phyloP scores from a whole-genome alignment of 2,113 vertebrate genomes.

The Megatriorchis doriae region DNA sequence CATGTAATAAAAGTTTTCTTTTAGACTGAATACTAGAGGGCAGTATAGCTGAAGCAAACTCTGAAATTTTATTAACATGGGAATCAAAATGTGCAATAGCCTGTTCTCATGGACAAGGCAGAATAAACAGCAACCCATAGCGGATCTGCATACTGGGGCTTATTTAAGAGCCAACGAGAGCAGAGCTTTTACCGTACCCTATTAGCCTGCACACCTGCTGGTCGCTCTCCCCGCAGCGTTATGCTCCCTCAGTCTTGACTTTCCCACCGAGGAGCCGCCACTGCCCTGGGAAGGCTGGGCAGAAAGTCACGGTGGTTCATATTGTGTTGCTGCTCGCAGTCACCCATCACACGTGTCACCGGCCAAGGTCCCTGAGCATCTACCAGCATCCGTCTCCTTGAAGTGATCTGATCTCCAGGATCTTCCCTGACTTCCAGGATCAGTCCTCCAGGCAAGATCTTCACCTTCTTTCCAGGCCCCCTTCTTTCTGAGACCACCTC shows the following conservation, averaged over 20 bases:
- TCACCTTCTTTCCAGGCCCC: neutral
- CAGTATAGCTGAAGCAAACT: neutral
- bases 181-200: neutral
- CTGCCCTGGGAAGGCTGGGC: neutral
- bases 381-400: neutral
- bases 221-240: rapidly evolving
- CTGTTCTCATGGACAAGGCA: neutral
- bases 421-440: neutral
- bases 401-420: neutral
- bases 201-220: rapidly evolving
- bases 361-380: neutral
- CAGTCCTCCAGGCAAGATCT: neutral
- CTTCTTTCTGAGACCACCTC: neutral
- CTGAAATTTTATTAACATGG: neutral
- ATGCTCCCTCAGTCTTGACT: neutral
- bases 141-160: rapidly evolving
- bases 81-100: neutral
- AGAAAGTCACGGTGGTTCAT: neutral
- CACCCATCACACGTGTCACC: neutral
- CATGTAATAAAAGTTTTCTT: neutral
- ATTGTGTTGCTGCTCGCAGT: neutral
- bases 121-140: neutral
- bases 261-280: neutral
- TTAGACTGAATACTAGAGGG: neutral
- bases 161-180: neutral